These are phyloP conservation scores for Archilochus colubris DNA, from an alignment of 2,113 vertebrate species.

Conservation along the genomic window DNA sequence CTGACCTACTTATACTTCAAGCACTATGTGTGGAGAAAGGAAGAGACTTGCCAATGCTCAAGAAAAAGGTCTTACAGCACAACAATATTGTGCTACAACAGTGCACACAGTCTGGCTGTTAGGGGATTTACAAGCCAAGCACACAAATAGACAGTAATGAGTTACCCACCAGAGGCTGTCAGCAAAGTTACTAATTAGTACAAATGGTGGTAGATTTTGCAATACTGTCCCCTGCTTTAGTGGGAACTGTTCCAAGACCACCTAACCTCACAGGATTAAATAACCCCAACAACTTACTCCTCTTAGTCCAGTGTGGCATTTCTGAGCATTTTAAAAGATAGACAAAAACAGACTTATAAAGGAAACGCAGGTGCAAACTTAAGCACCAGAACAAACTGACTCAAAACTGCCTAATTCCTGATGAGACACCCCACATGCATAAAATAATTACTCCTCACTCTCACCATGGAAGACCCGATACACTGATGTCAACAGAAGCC, in stretches of 20 bases:
- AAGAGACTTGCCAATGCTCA: background rate
- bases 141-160: constrained; percentile 71
- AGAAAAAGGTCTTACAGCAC: constrained; percentile 52
- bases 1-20: constrained; percentile 58
- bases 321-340: background rate
- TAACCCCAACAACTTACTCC: background rate
- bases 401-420: background rate
- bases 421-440: constrained; percentile 15
- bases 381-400: background rate
- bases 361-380: background rate
- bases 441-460: constrained; percentile 58
- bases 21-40: background rate
- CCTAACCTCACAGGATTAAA: constrained; percentile 10
- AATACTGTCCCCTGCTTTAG: constrained; percentile 54
- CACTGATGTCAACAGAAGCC: constrained; percentile 32
- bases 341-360: background rate
- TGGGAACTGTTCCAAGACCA: constrained; percentile 61
- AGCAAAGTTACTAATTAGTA: constrained; percentile 72
- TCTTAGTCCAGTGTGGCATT: background rate
- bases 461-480: background rate
- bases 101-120: constrained; percentile 54
- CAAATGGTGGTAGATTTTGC: constrained; percentile 56
- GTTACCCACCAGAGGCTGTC: constrained; percentile 68
- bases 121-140: constrained; percentile 65
- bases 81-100: constrained; percentile 52